Base-by-base conservation (phyloP, 2,888 invertebrate genomes). In the Tipula confusa region DNA sequence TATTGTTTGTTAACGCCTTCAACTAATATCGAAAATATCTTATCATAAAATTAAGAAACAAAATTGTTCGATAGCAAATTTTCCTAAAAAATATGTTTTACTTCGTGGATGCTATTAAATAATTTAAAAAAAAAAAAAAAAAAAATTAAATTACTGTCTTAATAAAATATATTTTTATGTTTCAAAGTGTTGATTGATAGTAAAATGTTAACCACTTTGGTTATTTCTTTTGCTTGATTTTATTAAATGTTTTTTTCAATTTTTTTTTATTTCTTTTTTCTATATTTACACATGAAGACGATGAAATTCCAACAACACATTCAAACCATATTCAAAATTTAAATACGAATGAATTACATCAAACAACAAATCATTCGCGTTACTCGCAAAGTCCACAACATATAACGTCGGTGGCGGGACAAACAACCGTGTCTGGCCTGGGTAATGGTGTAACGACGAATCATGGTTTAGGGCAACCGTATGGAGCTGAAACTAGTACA, bases 401-500 rank as follows among this genome's bases (percentile, higher is more conserved):
- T 15, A 29, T 86, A 86, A 31, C 86, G 86, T 29, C 86, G 85
- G 28, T 86, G 86, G 6, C 24, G 24, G 64, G 64, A 9, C 64
- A 43, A 43, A 43, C n/a, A n/a, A 43, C 64, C 9, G 24, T 24
- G 9, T 13, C 64, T 2, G 64, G 64, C 1, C 0, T 64, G 7
- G 64, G 64, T 24, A 64, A 64, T 64, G 64, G 64, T 1, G 24
- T 24, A 24, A 18, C 64, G 9, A 13, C 86, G 85, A 28, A 86
- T 15, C 43, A 83, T 43, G 28, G 29, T 6, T 88, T 89, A 80
- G 88, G 87, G 0, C 89, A 90, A 84, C 87, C 89, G 0, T 90
- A 90, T 85, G 86, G 86, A n/a, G 85, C 86, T 4, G 90, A 90
- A 79, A 88, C 86, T 82, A 89, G 89, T 83, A 89, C 89, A 85